These are phyloP conservation scores for Chaetura pelagica DNA, from an alignment of 2,113 vertebrate genomes.

Conservation along the genomic window DNA sequence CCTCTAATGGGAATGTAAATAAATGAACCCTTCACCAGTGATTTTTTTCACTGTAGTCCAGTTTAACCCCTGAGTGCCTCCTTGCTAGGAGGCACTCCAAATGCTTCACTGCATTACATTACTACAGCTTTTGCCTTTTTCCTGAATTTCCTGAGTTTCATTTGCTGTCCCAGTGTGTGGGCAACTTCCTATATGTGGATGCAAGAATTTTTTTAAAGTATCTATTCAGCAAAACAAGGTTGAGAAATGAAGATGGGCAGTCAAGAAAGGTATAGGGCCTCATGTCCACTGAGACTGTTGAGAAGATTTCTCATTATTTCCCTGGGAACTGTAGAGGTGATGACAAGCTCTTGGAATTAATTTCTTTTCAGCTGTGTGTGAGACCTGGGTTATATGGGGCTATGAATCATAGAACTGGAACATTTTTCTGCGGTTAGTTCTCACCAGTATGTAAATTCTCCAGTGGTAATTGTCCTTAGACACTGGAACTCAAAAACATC, in stretches of 20 bases:
- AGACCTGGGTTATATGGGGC: not conserved
- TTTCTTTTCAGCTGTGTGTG: not conserved
- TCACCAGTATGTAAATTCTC: not conserved
- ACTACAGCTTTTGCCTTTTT: not conserved
- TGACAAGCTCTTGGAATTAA: not conserved
- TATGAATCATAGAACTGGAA: not conserved
- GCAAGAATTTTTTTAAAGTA: not conserved
- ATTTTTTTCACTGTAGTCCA: not conserved
- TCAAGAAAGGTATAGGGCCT: not conserved
- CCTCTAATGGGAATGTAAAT: constrained; percentile 58
- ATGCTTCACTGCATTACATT: not conserved
- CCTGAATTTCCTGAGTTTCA: not conserved
- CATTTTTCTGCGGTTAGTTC: not conserved
- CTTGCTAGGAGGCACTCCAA: not conserved
- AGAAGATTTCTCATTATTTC: not conserved
- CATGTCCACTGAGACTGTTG: not conserved
- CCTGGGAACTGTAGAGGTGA: not conserved
- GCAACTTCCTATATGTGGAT: not conserved
- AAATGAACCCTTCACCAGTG: constrained; percentile 60
- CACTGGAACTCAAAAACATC: not conserved
- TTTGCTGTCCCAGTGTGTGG: not conserved
- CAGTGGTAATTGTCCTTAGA: not conserved
- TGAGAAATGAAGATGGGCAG: not conserved
- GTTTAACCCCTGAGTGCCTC: constrained; percentile 56
- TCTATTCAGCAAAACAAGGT: not conserved